Base-by-base conservation (phyloP, 2,888 invertebrate genomes). In the Anarsia innoxiella region DNA sequence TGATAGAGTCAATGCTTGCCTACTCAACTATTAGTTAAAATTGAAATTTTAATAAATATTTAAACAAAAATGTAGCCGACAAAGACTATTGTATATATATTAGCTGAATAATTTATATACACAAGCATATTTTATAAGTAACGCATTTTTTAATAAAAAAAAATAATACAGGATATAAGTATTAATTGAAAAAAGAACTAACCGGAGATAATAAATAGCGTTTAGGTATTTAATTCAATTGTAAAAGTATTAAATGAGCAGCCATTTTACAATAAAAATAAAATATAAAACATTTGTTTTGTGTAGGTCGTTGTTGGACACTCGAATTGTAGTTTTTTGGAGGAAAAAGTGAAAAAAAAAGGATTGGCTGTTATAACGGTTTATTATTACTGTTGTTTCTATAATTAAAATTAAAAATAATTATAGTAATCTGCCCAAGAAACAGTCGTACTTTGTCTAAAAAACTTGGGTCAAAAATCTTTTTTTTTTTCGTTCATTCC, bases 71-170 rank as follows among this genome's bases (percentile, higher is more conserved):
- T 59, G 59, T 80, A 80, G 74, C 75, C 67, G 60, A 72, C n/a
- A 50, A 75, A 69, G 69, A 75, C 69, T 82, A 79, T 77, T 83
- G 83, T 82, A 80, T 51, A 80, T 82, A 80, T 55, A 56, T 37
- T 75, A 79, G 73, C 63, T 59, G 65, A 42, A 71, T 77, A 74
- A 68, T 69, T 71, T 70, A 72, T 68, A 65, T 61, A 60, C 56
- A 61, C 56, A 61, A 65, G 49, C 51, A 64, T 71, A 74, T 68
- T 68, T 66, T 69, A 49, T 73, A 71, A 68, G 57, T 58, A 53
- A 70, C 49, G 54, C 68, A 56, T 74, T 78, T 25, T 71, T 60
- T 60, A 44, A 51, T 50, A 53, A 45, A 42, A 60, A 69, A n/a
- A n/a, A n/a, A n/a, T n/a, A n/a, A 45, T 66, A 71, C 74, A 73